A percentile compares a stretch with the other conserved stretches of the same genome.
Evolutionary conservation across 2,888 invertebrate genomes (phyloP).

Genomic region (Orthosia gothica): DNA sequence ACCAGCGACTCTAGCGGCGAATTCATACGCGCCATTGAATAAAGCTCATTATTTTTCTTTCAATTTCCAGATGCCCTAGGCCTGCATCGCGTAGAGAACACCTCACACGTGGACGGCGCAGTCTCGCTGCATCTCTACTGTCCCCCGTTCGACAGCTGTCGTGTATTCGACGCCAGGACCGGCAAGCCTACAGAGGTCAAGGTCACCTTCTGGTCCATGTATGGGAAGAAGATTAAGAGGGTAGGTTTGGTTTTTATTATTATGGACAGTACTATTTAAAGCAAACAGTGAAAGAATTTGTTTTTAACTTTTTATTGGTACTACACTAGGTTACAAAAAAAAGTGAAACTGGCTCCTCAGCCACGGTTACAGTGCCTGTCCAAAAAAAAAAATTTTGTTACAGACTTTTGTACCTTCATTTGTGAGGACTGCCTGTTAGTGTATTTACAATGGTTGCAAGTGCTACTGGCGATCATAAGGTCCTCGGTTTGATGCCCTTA

Average conservation of each 20-base stretch:
- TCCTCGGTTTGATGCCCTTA: too few relatives aligned
- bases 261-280: not conserved
- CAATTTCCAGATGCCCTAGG: conserved; percentile 95
- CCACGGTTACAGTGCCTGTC: too few relatives aligned
- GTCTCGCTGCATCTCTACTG: conserved; percentile 99
- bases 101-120: conserved; percentile 96
- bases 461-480: too few relatives aligned
- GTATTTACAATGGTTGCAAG: too few relatives aligned
- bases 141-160: conserved; percentile 97
- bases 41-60: not conserved
- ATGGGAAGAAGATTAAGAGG: conserved; percentile 94
- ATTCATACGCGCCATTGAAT: not conserved
- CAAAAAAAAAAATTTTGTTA: too few relatives aligned
- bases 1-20: too few relatives aligned
- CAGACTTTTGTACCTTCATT: too few relatives aligned
- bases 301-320: too few relatives aligned
- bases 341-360: too few relatives aligned
- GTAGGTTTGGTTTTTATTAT: conserved; percentile 82
- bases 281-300: too few relatives aligned
- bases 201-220: conserved; percentile 98
- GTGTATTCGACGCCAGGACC: conserved; percentile 97
- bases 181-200: conserved; percentile 93
- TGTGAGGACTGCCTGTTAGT: too few relatives aligned
- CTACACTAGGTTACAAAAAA: too few relatives aligned
- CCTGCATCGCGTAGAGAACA: conserved; percentile 98